phyloP scores from a whole-genome alignment of 2,888 invertebrate species.

The Synanthedon andrenaeformis region DNA sequence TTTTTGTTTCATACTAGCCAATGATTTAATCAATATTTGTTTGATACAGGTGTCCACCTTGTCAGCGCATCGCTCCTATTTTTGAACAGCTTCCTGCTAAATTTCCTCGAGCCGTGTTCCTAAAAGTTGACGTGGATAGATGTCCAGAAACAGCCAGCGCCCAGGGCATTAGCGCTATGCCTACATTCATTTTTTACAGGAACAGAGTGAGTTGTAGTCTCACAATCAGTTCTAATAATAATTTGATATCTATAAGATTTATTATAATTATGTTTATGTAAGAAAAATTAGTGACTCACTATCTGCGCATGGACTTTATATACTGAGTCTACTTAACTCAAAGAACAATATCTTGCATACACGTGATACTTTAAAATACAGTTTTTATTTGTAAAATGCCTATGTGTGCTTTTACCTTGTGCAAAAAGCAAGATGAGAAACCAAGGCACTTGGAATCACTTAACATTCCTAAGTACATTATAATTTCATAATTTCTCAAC shows the following conservation, averaged over 20 bases:
- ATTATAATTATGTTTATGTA: not conserved
- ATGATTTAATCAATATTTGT: conserved; percentile 3
- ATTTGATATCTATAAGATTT: conserved; percentile 6
- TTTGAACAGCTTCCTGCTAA: conserved; percentile 90
- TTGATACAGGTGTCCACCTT: conserved; percentile 91
- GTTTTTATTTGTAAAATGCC: too few relatives aligned
- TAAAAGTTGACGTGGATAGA: conserved; percentile 95
- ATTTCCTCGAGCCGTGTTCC: conserved; percentile 89
- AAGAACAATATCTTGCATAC: too few relatives aligned
- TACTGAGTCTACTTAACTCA: too few relatives aligned
- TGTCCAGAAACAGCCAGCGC: conserved; percentile 89
- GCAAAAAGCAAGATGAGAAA: too few relatives aligned
- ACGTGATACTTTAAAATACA: too few relatives aligned
- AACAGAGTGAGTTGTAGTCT: conserved; percentile 71
- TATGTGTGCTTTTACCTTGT: too few relatives aligned
- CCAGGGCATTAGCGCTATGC: conserved; percentile 96
- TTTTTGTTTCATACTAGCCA: conserved; percentile 15
- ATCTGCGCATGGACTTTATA: too few relatives aligned
- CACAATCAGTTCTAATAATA: not conserved
- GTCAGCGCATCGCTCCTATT: conserved; percentile 92
- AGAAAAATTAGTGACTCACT: too few relatives aligned
- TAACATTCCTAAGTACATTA: too few relatives aligned
- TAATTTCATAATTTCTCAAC: too few relatives aligned
- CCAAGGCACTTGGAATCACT: too few relatives aligned
- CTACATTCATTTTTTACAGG: conserved; percentile 96